A percentile compares a stretch with the other conserved stretches of the same genome.
Evolutionary conservation across 2,888 invertebrate species (phyloP).

Genomic region (Cataglyphis albicans): DNA sequence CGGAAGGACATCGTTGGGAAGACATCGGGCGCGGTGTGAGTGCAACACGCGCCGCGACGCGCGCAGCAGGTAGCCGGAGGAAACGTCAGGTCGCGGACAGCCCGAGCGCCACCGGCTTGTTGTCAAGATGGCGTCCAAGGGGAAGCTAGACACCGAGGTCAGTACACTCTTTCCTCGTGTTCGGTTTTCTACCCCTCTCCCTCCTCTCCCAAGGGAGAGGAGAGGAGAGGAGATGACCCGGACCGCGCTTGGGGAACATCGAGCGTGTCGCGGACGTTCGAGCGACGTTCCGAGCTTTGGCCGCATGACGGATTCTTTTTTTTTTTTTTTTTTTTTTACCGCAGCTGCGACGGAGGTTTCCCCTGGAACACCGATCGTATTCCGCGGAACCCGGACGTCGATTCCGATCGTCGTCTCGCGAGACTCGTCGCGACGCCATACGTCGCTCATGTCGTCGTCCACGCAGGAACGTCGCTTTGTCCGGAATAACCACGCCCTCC

Average conservation of each 20-base stretch:
- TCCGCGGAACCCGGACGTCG: background rate
- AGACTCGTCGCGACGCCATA: slow-evolving; percentile 39
- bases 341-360: background rate
- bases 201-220: background rate
- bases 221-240: background rate
- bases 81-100: slow-evolving; percentile 56
- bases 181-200: slow-evolving; percentile 11
- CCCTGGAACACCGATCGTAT: background rate
- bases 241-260: background rate
- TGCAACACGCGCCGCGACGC: slow-evolving; percentile 55
- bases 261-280: background rate
- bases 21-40: background rate
- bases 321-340: background rate
- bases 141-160: slow-evolving; percentile 80
- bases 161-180: slow-evolving; percentile 62
- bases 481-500: slow-evolving; percentile 74
- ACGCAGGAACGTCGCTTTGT: slow-evolving; percentile 66
- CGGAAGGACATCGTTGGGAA: background rate
- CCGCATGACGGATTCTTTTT: background rate
- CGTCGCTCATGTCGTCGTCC: slow-evolving; percentile 42
- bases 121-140: slow-evolving; percentile 84
- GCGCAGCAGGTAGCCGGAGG: slow-evolving; percentile 67
- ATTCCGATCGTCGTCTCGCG: background rate
- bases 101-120: slow-evolving; percentile 78
- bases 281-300: background rate